A percentile compares a stretch with the other conserved stretches of the same genome.
phyloP scores from a whole-genome alignment of 2,888 invertebrate species.

The Tyria jacobaeae region DNA sequence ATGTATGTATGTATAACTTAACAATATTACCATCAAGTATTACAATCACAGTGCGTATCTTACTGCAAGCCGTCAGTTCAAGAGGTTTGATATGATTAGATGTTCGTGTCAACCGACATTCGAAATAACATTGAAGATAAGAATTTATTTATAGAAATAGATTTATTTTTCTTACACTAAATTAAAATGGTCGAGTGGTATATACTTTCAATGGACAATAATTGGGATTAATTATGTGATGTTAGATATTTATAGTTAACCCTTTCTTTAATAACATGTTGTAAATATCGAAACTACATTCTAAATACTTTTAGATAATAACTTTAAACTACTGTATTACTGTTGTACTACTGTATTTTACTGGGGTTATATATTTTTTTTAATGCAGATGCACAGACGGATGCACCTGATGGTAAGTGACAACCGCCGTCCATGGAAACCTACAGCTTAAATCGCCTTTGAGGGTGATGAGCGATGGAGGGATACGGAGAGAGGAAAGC shows the following conservation, averaged over 20 bases:
- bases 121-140: constrained; percentile 13
- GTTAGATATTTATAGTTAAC: not conserved
- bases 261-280: not conserved
- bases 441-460: too few relatives aligned
- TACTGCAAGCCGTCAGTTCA: constrained; percentile 11
- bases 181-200: not conserved
- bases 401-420: too few relatives aligned
- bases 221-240: not conserved
- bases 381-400: too few relatives aligned
- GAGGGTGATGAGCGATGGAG: too few relatives aligned
- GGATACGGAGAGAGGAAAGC: too few relatives aligned
- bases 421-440: too few relatives aligned
- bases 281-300: not conserved
- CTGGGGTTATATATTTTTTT: not conserved
- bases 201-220: not conserved
- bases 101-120: constrained; percentile 10
- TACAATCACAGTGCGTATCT: constrained; percentile 9
- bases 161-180: constrained; percentile 9
- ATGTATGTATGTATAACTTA: too few relatives aligned
- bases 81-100: constrained; percentile 13
- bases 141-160: constrained; percentile 10
- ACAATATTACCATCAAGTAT: too few relatives aligned
- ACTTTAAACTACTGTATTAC: not conserved
- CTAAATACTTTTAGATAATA: not conserved
- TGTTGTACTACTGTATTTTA: not conserved